Evolutionary conservation across 1,140 invertebrate genomes (phyloP).

Genomic region (Drosophila sechellia): DNA sequence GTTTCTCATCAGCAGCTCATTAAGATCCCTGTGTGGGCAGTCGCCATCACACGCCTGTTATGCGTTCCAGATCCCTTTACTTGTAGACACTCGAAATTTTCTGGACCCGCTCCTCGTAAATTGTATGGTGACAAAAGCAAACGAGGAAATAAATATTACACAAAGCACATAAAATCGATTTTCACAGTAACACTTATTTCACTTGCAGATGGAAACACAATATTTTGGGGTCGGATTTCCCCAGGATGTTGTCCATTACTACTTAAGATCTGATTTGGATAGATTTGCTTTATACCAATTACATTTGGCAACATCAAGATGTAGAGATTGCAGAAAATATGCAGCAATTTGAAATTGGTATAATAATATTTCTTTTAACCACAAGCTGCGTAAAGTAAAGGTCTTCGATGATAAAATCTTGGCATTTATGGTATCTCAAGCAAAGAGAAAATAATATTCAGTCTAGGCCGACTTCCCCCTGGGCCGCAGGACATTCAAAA

Average conservation of each 20-base stretch:
- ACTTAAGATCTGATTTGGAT: neutral
- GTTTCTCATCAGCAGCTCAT: slow-evolving; percentile 52
- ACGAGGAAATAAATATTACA: slow-evolving; percentile 65
- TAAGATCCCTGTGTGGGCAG: slow-evolving; percentile 60
- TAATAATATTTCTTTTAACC: neutral
- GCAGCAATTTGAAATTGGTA: neutral
- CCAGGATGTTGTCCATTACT: slow-evolving; percentile 4
- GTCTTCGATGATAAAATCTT: slow-evolving; percentile 23
- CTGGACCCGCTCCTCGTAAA: slow-evolving; percentile 49
- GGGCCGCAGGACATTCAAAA: slow-evolving; percentile 45
- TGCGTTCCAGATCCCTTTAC: slow-evolving; percentile 24
- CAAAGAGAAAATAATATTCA: slow-evolving; percentile 18
- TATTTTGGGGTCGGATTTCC: slow-evolving; percentile 45
- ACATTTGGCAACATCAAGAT: neutral
- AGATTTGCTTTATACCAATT: neutral
- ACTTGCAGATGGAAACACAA: slow-evolving; percentile 14
- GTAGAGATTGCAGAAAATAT: neutral
- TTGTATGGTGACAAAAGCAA: slow-evolving; percentile 31
- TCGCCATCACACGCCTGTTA: slow-evolving; percentile 66
- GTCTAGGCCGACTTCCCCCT: slow-evolving; percentile 8
- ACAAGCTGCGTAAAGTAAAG: neutral
- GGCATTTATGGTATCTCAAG: slow-evolving; percentile 21
- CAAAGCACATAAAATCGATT: slow-evolving; percentile 62
- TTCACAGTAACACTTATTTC: slow-evolving; percentile 45
- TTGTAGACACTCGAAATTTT: slow-evolving; percentile 10